Evolutionary conservation across 2,113 vertebrate genomes (phyloP), one percentile per base, ranked within the genome.

Genomic region (Semicossyphus pulcher): DNA sequence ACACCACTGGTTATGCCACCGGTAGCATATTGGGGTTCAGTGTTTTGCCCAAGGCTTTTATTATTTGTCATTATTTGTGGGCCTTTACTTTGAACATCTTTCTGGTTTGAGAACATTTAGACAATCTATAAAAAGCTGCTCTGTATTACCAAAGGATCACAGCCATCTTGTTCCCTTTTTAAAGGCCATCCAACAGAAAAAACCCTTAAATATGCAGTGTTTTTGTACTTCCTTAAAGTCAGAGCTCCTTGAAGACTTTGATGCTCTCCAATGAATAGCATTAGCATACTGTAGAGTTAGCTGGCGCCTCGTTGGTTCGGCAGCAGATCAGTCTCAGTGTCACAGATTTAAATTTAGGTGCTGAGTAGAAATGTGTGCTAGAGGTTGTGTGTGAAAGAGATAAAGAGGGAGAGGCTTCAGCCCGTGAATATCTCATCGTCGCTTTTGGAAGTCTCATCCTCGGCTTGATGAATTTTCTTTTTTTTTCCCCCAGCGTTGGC

Each of bases 311-410:
- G 18, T 66, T 18, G 12, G 48, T 85, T 83, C 63, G 68, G 69
- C 78, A 25, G 82, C 74, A 72, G 78, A 87, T 87, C 80, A 82
- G 83, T 62, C 74, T 85, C 81, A 20, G 65, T 78, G 83, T 80
- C 85, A 70, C 72, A 78, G 72, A 78, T 86, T 84, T 80, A 84
- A 80, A 88, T 82, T 72, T 75, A 86, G 85, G 72, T 72, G 81
- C 62, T 3, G 66, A 70, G 82, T 69, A 29, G 71, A 78, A 81
- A 64, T 42, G 63, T 77, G 72, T 15, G 61, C 72, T 54, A 4
- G 54, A 85, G 76, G 69, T 70, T 82, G 83, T 84, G 83, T 77
- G 63, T 25, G 45, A 60, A 62, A 15, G 48, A 74, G 83, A 86
- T 70, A 78, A 61, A 81, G 74, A 68, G 62, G 23, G 41, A 14